Evolutionary conservation across 2,888 invertebrate genomes (phyloP).

Genomic region (Plagodis dolabraria): DNA sequence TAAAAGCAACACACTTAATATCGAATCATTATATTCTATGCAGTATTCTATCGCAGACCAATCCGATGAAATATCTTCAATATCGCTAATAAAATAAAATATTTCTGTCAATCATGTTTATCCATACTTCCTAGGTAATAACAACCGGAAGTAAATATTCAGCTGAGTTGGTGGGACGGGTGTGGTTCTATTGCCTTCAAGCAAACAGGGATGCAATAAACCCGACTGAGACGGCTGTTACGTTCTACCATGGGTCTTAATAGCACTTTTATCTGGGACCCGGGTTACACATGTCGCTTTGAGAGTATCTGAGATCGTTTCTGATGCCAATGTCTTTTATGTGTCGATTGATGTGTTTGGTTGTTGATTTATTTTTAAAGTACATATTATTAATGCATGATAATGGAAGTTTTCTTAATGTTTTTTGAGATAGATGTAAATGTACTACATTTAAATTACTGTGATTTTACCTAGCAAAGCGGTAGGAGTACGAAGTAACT

Average conservation of each 20-base stretch:
- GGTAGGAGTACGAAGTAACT: too few relatives aligned
- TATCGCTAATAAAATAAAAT: slow-evolving; percentile 2
- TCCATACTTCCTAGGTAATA: slow-evolving; percentile 62
- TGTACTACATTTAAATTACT: too few relatives aligned
- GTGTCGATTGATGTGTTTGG: slow-evolving; percentile 8
- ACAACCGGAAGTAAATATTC: slow-evolving; percentile 69
- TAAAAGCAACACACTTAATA: too few relatives aligned
- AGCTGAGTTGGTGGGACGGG: slow-evolving; percentile 62
- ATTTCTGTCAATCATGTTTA: slow-evolving; percentile 41
- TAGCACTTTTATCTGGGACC: slow-evolving; percentile 60
- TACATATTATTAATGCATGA: not conserved
- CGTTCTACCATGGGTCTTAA: slow-evolving; percentile 56
- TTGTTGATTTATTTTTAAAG: not conserved
- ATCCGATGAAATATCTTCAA: too few relatives aligned
- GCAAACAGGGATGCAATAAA: slow-evolving; percentile 81
- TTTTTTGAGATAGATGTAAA: too few relatives aligned
- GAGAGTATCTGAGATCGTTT: slow-evolving; percentile 41
- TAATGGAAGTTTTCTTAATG: too few relatives aligned
- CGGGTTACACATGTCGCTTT: slow-evolving; percentile 64
- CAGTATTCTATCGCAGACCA: too few relatives aligned
- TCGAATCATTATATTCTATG: too few relatives aligned
- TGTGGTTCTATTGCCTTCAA: slow-evolving; percentile 65
- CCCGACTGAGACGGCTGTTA: slow-evolving; percentile 64
- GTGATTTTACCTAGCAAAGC: too few relatives aligned
- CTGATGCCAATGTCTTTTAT: slow-evolving; percentile 45